Conservation (phyloP, 2,797 vertebrate genomes). For the Sebastolobus altivelis region DNA sequence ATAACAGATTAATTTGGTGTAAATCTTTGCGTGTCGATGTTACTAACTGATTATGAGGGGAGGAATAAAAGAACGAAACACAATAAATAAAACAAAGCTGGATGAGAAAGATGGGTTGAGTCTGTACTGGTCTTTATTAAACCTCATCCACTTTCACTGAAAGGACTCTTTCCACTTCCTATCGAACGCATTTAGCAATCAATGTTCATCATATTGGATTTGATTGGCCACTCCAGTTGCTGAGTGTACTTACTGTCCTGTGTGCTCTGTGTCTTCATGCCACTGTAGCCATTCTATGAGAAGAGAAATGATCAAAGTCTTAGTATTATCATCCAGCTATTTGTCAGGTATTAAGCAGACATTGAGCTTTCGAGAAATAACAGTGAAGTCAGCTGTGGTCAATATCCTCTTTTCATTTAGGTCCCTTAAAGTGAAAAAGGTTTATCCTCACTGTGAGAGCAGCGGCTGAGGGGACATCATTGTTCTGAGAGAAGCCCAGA, state of each 20-base stretch:
- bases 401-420: background rate
- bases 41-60: background rate
- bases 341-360: background rate
- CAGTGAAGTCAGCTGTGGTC: background rate
- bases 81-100: background rate
- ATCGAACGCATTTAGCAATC: slow-evolving; percentile 29
- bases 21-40: background rate
- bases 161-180: slow-evolving; percentile 13
- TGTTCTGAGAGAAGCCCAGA: slow-evolving; percentile 80
- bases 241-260: slow-evolving; percentile 89
- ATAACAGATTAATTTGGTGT: background rate
- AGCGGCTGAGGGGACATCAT: slow-evolving; percentile 79
- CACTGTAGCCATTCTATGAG: slow-evolving; percentile 91
- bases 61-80: background rate
- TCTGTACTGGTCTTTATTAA: slow-evolving; percentile 1
- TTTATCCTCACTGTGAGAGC: slow-evolving; percentile 84
- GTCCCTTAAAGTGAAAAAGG: background rate
- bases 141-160: slow-evolving; percentile 10
- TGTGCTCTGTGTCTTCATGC: slow-evolving; percentile 86
- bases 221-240: background rate
- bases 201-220: slow-evolving; percentile 28
- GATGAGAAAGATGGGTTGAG: background rate
- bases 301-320: slow-evolving; percentile 28
- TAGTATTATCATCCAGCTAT: background rate
- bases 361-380: background rate